These are phyloP conservation scores for Ariolimax columbianus DNA, from an alignment of 2,888 invertebrate species.

Conservation along the genomic window DNA sequence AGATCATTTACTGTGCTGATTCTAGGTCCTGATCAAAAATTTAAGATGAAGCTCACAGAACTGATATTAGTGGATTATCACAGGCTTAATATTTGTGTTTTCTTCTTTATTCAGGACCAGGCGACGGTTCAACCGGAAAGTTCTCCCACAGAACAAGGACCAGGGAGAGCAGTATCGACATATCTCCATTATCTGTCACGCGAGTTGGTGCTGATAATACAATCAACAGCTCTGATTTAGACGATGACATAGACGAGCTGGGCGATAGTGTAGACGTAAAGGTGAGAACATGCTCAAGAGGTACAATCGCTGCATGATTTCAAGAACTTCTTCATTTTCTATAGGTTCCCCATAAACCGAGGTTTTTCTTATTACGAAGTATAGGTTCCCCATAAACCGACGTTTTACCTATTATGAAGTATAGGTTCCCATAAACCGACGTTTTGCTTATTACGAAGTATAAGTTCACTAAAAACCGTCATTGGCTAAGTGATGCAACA, in stretches of 20 bases:
- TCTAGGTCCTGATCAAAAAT: too few species aligned
- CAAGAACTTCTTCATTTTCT: too few species aligned
- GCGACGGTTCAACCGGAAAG: conserved; percentile 2
- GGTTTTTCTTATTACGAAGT: too few species aligned
- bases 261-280: conserved; percentile 20
- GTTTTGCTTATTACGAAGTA: too few species aligned
- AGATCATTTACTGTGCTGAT: too few species aligned
- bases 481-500: too few species aligned
- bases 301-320: too few species aligned
- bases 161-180: conserved; percentile 49
- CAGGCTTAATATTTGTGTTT: not conserved
- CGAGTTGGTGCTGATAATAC: not conserved
- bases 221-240: not conserved
- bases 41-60: not conserved
- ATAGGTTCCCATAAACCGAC: too few species aligned
- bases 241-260: conserved; percentile 36
- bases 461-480: too few species aligned
- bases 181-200: not conserved
- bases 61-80: not conserved
- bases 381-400: too few species aligned
- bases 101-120: conserved; percentile 7
- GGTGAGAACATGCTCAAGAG: not conserved
- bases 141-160: conserved; percentile 32
- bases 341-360: too few species aligned
- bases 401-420: too few species aligned